A percentile compares a stretch with the other conserved stretches of the same genome.
These are phyloP conservation scores for Spea bombifrons DNA, from an alignment of 2,113 vertebrate genomes.

Conservation along the genomic window DNA sequence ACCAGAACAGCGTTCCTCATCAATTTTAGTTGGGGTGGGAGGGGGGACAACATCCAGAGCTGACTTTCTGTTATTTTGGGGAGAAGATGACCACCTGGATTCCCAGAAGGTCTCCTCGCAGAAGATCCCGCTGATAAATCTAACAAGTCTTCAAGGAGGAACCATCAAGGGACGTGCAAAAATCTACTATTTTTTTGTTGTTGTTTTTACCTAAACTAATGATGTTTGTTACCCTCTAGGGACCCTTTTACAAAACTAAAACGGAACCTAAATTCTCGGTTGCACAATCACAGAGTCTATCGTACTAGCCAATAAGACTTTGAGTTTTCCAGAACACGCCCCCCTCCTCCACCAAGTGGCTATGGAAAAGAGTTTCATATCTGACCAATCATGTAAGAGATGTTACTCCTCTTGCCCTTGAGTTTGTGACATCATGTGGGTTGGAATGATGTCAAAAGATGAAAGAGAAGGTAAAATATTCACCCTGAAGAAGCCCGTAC, in stretches of 20 bases:
- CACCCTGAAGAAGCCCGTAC: too few species aligned
- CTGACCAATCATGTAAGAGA: neutral
- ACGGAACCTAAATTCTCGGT: neutral
- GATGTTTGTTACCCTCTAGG: neutral
- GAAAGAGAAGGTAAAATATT: too few species aligned
- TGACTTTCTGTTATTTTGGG: conserved; percentile 45
- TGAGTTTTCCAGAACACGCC: neutral
- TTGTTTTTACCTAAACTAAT: neutral
- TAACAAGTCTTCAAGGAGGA: neutral
- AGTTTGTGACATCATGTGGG: too few species aligned
- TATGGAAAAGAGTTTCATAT: neutral
- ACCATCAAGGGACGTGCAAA: neutral
- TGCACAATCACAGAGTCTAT: neutral
- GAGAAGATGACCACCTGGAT: conserved; percentile 41
- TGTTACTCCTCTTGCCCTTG: too few species aligned
- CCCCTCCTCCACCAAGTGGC: neutral
- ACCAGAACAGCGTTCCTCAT: conserved; percentile 83
- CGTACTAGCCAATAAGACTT: neutral
- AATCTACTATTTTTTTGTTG: neutral
- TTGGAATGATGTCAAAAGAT: too few species aligned
- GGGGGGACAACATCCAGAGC: conserved; percentile 20
- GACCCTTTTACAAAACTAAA: neutral
- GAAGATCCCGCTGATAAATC: neutral
- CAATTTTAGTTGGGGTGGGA: conserved; percentile 74
- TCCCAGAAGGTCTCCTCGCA: conserved; percentile 22